phyloP scores from a whole-genome alignment of 2,797 vertebrate genomes.

The Petrocephalus sullivani region DNA sequence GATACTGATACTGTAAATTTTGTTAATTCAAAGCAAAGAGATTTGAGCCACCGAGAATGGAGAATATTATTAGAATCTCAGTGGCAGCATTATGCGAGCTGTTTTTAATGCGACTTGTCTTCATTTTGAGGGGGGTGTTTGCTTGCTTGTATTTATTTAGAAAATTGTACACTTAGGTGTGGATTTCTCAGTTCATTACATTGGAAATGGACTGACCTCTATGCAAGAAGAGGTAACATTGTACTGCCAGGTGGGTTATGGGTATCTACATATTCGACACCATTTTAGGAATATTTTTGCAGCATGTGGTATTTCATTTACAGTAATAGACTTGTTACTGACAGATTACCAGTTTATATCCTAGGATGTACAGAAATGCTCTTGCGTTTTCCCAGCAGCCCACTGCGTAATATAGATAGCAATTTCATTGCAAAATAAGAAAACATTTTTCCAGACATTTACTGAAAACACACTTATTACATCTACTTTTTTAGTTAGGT shows the following conservation, averaged over 20 bases:
- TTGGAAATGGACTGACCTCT: conserved; percentile 16
- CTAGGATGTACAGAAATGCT: background rate
- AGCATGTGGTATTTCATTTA: background rate
- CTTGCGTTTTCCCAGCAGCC: background rate
- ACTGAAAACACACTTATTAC: conserved; percentile 4
- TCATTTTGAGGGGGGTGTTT: background rate
- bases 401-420: background rate
- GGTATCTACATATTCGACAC: background rate
- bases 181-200: background rate
- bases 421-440: background rate
- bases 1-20: background rate
- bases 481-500: background rate
- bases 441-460: background rate
- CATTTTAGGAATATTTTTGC: background rate
- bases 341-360: background rate
- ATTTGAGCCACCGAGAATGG: background rate
- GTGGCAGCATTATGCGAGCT: background rate
- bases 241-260: background rate
- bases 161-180: background rate
- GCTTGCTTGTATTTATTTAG: background rate
- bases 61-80: background rate
- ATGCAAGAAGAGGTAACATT: background rate
- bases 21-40: background rate
- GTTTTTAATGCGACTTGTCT: background rate
- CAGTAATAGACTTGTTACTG: background rate